Percentiles rank a stretch among this genome's conserved stretches.
These are phyloP conservation scores for Xylophagus ater DNA, from an alignment of 2,888 invertebrate genomes.

Conservation along the genomic window DNA sequence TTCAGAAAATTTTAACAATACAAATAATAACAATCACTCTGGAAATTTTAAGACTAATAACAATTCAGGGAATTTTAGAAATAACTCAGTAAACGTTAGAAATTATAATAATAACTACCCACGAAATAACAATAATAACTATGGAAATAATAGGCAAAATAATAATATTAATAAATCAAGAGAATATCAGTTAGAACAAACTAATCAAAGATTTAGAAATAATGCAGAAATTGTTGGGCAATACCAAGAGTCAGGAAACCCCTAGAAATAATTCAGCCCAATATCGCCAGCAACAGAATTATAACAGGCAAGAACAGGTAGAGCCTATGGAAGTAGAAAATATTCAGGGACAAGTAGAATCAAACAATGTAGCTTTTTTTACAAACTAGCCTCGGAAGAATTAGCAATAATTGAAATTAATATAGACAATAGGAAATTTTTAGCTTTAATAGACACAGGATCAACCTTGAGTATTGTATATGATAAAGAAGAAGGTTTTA, in stretches of 20 bases:
- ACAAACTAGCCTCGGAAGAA: slow-evolving; percentile 12
- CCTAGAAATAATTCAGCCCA: no score
- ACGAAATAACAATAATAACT: no score
- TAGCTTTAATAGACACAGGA: slow-evolving; percentile 12
- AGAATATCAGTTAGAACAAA: background rate
- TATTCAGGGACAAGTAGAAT: background rate
- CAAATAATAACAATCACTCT: background rate
- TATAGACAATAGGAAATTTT: slow-evolving; percentile 7
- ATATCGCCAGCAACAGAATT: no score
- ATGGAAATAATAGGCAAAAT: background rate
- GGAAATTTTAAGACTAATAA: background rate
- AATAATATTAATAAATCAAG: background rate
- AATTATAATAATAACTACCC: no score
- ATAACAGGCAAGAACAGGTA: background rate
- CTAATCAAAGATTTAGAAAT: background rate
- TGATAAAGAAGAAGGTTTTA: slow-evolving; percentile 6
- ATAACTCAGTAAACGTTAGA: background rate
- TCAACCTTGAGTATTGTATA: slow-evolving; percentile 9
- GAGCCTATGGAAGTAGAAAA: background rate
- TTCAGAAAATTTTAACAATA: background rate
- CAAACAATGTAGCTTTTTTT: slow-evolving; percentile 8
- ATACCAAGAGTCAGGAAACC: no score
- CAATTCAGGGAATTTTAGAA: no score
- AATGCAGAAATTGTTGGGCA: background rate
- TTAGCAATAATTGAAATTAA: slow-evolving; percentile 11